Evolutionary conservation across 1,140 invertebrate species (phyloP).

Genomic region (Hypsibius dujardini): DNA sequence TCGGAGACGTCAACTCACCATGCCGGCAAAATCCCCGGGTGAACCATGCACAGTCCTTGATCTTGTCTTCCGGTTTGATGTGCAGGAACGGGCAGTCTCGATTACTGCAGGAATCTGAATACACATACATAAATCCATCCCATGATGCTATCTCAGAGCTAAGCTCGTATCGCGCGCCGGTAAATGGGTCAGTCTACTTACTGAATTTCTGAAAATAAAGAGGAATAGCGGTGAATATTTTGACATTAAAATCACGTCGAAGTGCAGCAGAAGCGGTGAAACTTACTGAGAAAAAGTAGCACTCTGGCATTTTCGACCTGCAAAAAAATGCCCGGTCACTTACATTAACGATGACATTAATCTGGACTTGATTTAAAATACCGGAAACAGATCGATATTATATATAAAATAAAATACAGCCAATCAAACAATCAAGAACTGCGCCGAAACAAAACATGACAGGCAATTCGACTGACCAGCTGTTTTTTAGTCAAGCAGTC

Average conservation of each 20-base stretch:
- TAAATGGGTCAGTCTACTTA: too few species aligned
- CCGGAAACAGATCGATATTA: too few species aligned
- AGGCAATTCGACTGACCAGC: too few species aligned
- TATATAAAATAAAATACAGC: too few species aligned
- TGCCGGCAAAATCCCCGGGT: constrained; percentile 97
- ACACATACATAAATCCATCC: constrained; percentile 19
- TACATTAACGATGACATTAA: too few species aligned
- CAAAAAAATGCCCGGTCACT: too few species aligned
- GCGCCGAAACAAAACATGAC: too few species aligned
- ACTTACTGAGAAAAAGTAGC: constrained; percentile 83
- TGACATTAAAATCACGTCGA: neutral
- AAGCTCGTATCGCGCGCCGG: too few species aligned
- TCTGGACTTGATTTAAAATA: too few species aligned
- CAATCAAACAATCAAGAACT: too few species aligned
- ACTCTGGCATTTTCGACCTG: constrained; percentile 96
- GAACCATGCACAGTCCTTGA: constrained; percentile 99
- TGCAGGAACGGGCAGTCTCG: constrained; percentile 99
- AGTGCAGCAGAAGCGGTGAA: constrained; percentile 15
- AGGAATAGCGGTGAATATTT: neutral
- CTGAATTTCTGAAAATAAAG: constrained; percentile 45
- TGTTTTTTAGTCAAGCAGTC: too few species aligned
- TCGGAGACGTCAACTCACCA: constrained; percentile 35
- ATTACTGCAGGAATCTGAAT: constrained; percentile 84
- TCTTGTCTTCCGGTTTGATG: constrained; percentile 97
- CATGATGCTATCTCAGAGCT: constrained; percentile 19